Evolutionary conservation across 2,113 vertebrate species (phyloP).

Genomic region (Papio anubis): DNA sequence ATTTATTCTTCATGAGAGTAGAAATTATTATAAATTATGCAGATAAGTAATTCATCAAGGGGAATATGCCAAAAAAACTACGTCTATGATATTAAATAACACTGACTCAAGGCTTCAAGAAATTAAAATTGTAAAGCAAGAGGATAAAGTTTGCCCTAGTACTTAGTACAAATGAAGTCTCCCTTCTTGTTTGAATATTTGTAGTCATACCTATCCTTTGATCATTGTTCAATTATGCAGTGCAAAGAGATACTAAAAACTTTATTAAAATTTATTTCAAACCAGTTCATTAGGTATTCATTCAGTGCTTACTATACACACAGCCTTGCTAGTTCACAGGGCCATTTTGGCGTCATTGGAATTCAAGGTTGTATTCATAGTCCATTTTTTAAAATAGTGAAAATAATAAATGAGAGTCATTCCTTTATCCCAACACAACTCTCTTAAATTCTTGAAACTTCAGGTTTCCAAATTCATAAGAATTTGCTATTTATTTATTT

Average conservation of each 20-base stretch:
- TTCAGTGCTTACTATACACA: neutral
- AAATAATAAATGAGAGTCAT: neutral
- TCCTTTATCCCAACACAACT: neutral
- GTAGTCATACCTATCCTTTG: neutral
- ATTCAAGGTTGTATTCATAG: neutral
- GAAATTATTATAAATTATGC: slow-evolving; percentile 58
- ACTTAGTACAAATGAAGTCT: slow-evolving; percentile 2
- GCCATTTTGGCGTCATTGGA: neutral
- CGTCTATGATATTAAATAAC: slow-evolving; percentile 58
- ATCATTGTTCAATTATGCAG: neutral
- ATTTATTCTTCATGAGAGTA: slow-evolving; percentile 67
- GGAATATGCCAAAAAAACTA: slow-evolving; percentile 27
- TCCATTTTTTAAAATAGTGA: neutral
- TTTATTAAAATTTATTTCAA: neutral
- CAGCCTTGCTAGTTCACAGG: neutral
- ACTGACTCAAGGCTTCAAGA: slow-evolving; percentile 29
- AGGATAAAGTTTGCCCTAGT: slow-evolving; percentile 26
- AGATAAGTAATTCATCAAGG: slow-evolving; percentile 40
- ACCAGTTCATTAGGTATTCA: neutral
- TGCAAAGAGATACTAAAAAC: neutral
- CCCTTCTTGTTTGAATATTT: slow-evolving; percentile 24
- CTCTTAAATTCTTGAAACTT: neutral
- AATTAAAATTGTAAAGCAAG: slow-evolving; percentile 51
- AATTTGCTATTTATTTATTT: neutral
- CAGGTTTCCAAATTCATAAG: neutral